phyloP scores from a whole-genome alignment of 2,888 invertebrate species.

The Branchellion lobata region DNA sequence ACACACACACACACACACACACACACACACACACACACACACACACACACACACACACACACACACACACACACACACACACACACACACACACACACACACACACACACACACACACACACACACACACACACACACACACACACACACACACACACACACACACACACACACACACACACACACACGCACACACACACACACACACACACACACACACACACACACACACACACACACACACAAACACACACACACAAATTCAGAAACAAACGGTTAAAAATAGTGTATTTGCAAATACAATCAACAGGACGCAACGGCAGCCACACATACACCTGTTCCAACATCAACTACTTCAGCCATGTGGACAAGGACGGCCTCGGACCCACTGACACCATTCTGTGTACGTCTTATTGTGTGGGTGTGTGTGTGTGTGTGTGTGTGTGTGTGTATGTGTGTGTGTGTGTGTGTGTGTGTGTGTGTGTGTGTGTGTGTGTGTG shows the following conservation, averaged over 20 bases:
- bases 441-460: background rate
- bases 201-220: no score
- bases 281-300: background rate
- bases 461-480: background rate
- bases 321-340: constrained; percentile 40
- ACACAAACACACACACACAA: constrained; percentile 8
- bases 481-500: background rate
- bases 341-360: constrained; percentile 49
- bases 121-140: no score
- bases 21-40: no score
- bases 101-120: no score
- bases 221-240: no score
- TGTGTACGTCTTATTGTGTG: constrained; percentile 48
- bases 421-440: background rate
- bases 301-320: background rate
- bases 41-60: no score
- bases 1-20: no score
- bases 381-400: constrained; percentile 49
- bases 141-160: no score
- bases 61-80: no score
- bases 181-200: no score
- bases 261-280: background rate
- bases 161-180: no score
- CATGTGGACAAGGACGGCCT: constrained; percentile 49
- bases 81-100: no score